phyloP scores from a whole-genome alignment of 1,140 invertebrate genomes.

The Harlomillsia oculata region DNA sequence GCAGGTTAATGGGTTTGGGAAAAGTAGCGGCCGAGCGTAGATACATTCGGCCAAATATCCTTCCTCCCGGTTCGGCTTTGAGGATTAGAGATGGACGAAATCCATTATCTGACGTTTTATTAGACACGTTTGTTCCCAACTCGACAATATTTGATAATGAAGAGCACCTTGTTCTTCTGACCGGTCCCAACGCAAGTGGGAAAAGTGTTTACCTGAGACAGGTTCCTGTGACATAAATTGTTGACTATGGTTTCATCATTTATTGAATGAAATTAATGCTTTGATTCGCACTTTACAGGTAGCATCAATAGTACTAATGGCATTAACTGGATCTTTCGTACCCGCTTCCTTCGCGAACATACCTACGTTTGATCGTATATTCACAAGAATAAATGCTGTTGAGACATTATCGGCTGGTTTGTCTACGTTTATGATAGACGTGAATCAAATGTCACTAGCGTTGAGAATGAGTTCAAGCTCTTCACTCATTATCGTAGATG shows the following conservation, averaged over 20 bases:
- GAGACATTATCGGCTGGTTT: constrained; percentile 67
- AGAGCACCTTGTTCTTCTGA: constrained; percentile 60
- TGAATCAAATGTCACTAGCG: constrained; percentile 67
- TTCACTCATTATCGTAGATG: constrained; percentile 75
- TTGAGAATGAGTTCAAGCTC: constrained; percentile 52
- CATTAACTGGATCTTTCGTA: constrained; percentile 79
- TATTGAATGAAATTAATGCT: too few species aligned
- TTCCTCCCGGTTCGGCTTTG: constrained; percentile 48
- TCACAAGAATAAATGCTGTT: constrained; percentile 60
- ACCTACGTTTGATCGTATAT: constrained; percentile 54
- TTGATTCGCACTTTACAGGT: too few species aligned
- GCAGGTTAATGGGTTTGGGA: constrained; percentile 62
- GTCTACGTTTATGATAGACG: constrained; percentile 75
- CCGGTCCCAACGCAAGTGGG: constrained; percentile 81
- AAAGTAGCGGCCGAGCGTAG: constrained; percentile 57
- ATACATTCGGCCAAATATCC: constrained; percentile 58
- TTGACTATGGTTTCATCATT: neutral
- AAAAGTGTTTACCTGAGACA: constrained; percentile 88
- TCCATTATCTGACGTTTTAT: constrained; percentile 59
- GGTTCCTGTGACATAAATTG: constrained; percentile 39
- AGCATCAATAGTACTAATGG: constrained; percentile 65
- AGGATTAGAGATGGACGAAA: constrained; percentile 64
- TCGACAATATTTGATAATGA: constrained; percentile 50
- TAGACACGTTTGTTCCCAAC: constrained; percentile 59
- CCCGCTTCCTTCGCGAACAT: constrained; percentile 65